Evolutionary conservation across 2,888 invertebrate species (phyloP), one percentile per base, ranked within the genome.

Genomic region (Eurytoma adleriae): DNA sequence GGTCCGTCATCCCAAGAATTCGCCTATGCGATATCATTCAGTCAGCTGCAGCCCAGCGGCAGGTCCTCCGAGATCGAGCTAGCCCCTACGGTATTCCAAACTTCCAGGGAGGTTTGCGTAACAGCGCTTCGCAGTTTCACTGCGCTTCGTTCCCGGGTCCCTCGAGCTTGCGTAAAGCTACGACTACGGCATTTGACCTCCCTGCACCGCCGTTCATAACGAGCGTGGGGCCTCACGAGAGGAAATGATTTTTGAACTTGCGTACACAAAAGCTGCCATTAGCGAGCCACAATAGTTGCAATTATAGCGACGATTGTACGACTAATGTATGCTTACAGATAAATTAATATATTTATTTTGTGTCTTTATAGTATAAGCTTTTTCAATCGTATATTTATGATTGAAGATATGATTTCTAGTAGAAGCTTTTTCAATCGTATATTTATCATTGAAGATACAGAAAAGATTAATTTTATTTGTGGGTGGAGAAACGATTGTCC

Each of bases 61-160:
- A 7, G 30, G 40, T 76, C 52, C 57, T 76, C 52, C 54, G 68
- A 50, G 75, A 76, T 68, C 54, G 13, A 4, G 20, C 20, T 1
- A 56, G 30, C 62, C 70, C 70, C 64, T 16, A 20, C 20, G 70
- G 64, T 70, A 77, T 77, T 70, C 20, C 56, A 70, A 77, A 77
- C 77, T 77, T 77, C 16, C 76, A 40, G n/a, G 66, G 59, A 69
- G 56, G 27, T 56, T 69, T 13, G 54, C 54, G 68, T 54, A 54
- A 68, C 50, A 48, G 48, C 59, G 57, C 62, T 62, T 56, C 20
- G 40, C 24, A 50, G 54, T 40, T 52, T 13, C 40, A 13, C 56
- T 10, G 14, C 27, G 16, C 27, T 52, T 61, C 61, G n/a, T 40
- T 40, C 40, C 54, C 13, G 48, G 27, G 30, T 54, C 20, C 64